Percentiles rank a stretch among this genome's conserved stretches.
Evolutionary conservation across 2,113 vertebrate species (phyloP).

Genomic region (Brevimyrus niger): DNA sequence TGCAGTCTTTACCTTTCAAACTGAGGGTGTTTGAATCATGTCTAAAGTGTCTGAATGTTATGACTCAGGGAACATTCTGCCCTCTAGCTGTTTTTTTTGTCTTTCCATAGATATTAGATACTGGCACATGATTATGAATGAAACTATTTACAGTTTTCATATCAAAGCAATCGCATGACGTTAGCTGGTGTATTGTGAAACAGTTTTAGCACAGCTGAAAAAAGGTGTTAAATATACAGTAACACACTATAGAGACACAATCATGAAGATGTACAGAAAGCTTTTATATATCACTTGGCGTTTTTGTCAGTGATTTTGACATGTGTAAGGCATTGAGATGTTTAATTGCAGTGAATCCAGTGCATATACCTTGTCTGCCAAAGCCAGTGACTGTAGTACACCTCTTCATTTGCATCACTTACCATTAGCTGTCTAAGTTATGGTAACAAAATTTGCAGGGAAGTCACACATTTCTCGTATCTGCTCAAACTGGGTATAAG

Average conservation of each 20-base stretch:
- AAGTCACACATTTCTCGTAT: not conserved
- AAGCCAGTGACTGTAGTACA: constrained; percentile 45
- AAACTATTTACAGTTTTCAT: not conserved
- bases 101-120: not conserved
- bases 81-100: not conserved
- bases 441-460: not conserved
- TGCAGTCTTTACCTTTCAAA: not conserved
- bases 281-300: not conserved
- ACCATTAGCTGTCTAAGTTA: not conserved
- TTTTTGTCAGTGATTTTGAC: not conserved
- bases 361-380: constrained; percentile 36
- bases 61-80: not conserved
- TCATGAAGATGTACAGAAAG: not conserved
- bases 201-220: not conserved
- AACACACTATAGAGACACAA: not conserved
- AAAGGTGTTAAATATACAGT: not conserved
- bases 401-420: not conserved
- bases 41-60: not conserved
- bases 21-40: not conserved
- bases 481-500: not conserved
- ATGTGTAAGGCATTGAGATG: too few relatives aligned
- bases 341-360: constrained; percentile 23
- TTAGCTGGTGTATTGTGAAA: not conserved
- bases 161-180: not conserved
- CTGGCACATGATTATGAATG: not conserved